A percentile compares a stretch with the other conserved stretches of the same genome.
These are phyloP conservation scores for Cromileptes altivelis DNA, from an alignment of 2,113 vertebrate species.

Conservation along the genomic window DNA sequence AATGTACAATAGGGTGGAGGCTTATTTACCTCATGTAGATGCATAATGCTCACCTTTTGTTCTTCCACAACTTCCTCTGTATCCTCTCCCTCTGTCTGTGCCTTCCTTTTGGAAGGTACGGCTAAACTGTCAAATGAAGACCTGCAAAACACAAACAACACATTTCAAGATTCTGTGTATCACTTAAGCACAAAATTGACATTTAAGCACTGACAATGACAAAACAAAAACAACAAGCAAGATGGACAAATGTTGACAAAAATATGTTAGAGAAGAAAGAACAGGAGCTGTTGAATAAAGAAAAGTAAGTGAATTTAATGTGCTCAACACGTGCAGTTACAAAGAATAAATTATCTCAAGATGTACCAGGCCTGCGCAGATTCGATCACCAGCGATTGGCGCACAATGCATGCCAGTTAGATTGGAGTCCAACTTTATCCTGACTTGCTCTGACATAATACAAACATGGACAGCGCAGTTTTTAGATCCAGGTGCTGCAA, in stretches of 20 bases:
- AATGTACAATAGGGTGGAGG: neutral
- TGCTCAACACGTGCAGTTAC: neutral
- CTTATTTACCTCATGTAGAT: neutral
- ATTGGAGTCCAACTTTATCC: no score
- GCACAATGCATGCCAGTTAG: no score
- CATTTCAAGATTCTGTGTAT: neutral
- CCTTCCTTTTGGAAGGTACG: conserved; percentile 89
- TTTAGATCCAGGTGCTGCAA: no score
- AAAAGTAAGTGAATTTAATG: neutral
- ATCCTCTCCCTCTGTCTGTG: conserved; percentile 91
- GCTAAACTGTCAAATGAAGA: conserved; percentile 92
- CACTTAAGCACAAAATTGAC: neutral
- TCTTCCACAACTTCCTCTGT: conserved; percentile 95
- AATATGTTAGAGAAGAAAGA: neutral
- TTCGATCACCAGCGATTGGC: no score
- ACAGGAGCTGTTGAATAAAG: no score
- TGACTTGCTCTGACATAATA: no score
- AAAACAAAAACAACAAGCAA: neutral
- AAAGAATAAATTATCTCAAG: no score
- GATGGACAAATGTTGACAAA: neutral
- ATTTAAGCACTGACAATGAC: neutral
- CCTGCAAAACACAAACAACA: conserved; percentile 77
- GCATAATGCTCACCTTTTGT: conserved; percentile 85
- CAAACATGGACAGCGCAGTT: no score
- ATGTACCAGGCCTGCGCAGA: no score